These are phyloP conservation scores for Daboia siamensis DNA, from an alignment of 2,113 vertebrate genomes.

Conservation along the genomic window DNA sequence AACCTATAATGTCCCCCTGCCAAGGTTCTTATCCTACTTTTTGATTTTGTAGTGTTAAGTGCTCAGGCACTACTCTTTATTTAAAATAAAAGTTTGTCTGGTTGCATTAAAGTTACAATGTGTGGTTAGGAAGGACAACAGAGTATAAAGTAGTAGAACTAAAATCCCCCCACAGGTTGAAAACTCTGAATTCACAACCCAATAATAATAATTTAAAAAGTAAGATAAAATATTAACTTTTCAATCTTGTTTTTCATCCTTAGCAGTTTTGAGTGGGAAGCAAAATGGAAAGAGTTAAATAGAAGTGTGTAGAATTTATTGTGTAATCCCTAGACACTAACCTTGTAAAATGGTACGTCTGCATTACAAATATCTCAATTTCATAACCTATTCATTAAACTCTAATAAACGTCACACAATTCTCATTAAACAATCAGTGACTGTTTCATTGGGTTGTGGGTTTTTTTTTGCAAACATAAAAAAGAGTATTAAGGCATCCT, in stretches of 20 bases:
- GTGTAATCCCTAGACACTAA: no score
- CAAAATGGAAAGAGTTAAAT: neutral
- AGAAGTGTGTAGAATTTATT: neutral
- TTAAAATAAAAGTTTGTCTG: neutral
- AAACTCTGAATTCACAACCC: neutral
- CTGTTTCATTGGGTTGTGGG: neutral
- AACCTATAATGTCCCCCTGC: neutral
- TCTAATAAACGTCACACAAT: neutral
- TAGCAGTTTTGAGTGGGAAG: neutral
- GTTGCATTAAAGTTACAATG: neutral
- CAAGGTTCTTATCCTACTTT: neutral
- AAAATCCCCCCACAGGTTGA: neutral
- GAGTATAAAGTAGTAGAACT: neutral
- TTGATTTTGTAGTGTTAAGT: neutral
- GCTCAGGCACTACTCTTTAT: neutral
- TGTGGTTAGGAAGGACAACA: neutral
- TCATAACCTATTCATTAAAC: neutral
- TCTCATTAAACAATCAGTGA: neutral
- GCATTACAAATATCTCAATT: neutral
- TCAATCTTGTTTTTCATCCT: neutral
- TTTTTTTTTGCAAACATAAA: neutral
- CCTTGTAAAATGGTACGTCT: no score
- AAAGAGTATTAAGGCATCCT: neutral
- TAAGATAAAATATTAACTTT: neutral
- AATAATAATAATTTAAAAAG: neutral